phyloP scores from a whole-genome alignment of 2,888 invertebrate genomes.

The Listrodromus nycthemerus region DNA sequence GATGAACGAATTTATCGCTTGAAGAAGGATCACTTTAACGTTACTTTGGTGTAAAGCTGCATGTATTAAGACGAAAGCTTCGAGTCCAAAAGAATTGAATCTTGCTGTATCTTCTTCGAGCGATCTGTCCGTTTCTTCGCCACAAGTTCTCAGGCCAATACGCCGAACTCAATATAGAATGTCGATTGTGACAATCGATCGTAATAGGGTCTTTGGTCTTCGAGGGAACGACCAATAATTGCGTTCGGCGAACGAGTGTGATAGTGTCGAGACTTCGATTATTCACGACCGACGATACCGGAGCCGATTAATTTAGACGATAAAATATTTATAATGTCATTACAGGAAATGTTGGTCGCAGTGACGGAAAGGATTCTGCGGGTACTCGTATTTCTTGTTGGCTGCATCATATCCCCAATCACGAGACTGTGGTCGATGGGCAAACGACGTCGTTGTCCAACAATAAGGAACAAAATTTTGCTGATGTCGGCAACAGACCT shows the following conservation, averaged over 20 bases:
- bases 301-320: neutral
- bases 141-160: slow-evolving; percentile 28
- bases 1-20: too few species aligned
- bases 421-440: slow-evolving; percentile 62
- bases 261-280: neutral
- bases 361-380: slow-evolving; percentile 63
- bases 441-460: slow-evolving; percentile 84
- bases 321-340: slow-evolving; percentile 6
- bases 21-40: too few species aligned
- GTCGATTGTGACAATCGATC: slow-evolving; percentile 42
- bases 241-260: neutral
- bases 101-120: neutral
- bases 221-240: slow-evolving; percentile 30
- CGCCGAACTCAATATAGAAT: slow-evolving; percentile 1
- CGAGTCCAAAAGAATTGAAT: neutral
- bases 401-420: slow-evolving; percentile 70
- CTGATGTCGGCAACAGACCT: slow-evolving; percentile 89
- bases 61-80: neutral
- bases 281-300: neutral
- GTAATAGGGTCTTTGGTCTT: slow-evolving; percentile 18
- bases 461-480: slow-evolving; percentile 89
- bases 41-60: too few species aligned
- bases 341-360: slow-evolving; percentile 65
- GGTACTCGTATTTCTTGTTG: slow-evolving; percentile 63
- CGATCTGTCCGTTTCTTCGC: neutral